Conservation (phyloP, 2,113 vertebrate genomes). For the Antennarius striatus region DNA sequence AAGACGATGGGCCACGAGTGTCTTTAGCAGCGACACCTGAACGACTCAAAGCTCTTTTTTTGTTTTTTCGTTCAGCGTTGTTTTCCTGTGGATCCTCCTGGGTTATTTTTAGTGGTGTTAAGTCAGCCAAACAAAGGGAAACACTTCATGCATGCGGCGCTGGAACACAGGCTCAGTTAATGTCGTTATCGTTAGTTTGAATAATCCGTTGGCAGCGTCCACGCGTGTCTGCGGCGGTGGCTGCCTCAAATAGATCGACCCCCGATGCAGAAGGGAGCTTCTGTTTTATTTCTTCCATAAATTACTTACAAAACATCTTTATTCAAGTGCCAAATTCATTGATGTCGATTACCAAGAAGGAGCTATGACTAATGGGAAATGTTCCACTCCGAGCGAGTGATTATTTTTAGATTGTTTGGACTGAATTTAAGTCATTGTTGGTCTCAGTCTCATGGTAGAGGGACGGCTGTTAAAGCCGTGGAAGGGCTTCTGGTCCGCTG, state of each 20-base stretch:
- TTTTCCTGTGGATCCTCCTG: background rate
- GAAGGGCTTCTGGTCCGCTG: constrained; percentile 17
- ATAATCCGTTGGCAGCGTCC: background rate
- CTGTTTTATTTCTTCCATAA: no score
- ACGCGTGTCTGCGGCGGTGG: background rate
- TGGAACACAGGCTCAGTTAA: constrained; percentile 11
- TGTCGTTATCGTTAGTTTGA: constrained; percentile 5
- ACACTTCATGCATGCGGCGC: constrained; percentile 8
- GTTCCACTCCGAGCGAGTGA: constrained; percentile 42
- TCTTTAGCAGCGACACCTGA: no score
- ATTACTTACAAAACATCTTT: constrained; percentile 36
- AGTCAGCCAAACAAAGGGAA: constrained; percentile 12
- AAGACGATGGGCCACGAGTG: no score
- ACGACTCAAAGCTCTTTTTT: no score
- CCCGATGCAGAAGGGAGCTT: background rate
- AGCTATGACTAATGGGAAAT: constrained; percentile 64
- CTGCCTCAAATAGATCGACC: constrained; percentile 7
- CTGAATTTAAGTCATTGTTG: constrained; percentile 71
- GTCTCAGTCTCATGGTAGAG: constrained; percentile 51
- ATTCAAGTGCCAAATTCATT: constrained; percentile 37
- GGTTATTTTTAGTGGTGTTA: constrained; percentile 6
- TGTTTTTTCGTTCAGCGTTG: background rate
- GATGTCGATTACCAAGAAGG: constrained; percentile 35
- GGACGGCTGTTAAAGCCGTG: constrained; percentile 18
- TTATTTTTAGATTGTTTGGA: constrained; percentile 64